A percentile compares a stretch with the other conserved stretches of the same genome.
phyloP scores from a whole-genome alignment of 2,113 vertebrate genomes.

The Marcusenius ussheri region DNA sequence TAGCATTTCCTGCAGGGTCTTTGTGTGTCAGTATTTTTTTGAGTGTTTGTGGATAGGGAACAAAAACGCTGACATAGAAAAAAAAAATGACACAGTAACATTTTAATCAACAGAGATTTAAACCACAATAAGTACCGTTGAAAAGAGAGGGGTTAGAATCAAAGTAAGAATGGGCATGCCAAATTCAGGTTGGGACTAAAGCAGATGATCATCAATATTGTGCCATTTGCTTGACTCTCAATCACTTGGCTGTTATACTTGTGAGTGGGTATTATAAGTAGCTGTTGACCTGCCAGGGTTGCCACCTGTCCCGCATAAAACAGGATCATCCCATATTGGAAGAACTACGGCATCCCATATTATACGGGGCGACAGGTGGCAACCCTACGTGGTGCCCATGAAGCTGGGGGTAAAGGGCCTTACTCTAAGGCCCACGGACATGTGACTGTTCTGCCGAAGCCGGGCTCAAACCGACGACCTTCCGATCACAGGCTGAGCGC shows the following conservation, averaged over 20 bases:
- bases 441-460: neutral
- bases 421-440: neutral
- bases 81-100: neutral
- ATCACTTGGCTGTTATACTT: neutral
- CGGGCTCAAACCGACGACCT: neutral
- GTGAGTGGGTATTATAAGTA: neutral
- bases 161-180: neutral
- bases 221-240: neutral
- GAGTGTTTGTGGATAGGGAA: neutral
- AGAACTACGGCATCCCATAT: too few species aligned
- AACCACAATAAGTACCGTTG: neutral
- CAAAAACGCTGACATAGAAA: neutral
- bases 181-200: neutral
- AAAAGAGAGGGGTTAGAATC: neutral
- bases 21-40: neutral
- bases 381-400: neutral
- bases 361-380: too few species aligned
- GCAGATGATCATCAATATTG: neutral
- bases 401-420: neutral
- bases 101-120: neutral
- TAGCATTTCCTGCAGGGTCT: slow-evolving; percentile 1
- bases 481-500: neutral
- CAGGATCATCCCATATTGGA: too few species aligned
- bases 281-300: neutral
- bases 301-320: too few species aligned